These are phyloP conservation scores for Drosophila equinoxialis DNA, from an alignment of 1,140 invertebrate genomes.

Conservation along the genomic window DNA sequence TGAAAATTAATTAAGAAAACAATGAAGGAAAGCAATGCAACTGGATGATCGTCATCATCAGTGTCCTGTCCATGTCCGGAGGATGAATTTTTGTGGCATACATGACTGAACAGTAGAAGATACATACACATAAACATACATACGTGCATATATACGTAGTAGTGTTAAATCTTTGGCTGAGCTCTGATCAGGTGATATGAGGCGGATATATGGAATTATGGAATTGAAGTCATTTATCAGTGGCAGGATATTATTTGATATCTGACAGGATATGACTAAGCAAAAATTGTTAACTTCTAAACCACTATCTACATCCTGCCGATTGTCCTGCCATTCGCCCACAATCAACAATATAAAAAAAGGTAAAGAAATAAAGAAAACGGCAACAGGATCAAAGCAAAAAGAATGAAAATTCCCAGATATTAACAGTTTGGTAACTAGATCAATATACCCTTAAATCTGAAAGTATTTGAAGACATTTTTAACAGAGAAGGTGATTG, in stretches of 20 bases:
- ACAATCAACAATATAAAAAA: background rate
- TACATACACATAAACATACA: background rate
- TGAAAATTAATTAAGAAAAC: constrained; percentile 73
- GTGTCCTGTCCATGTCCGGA: constrained; percentile 39
- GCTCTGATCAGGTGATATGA: background rate
- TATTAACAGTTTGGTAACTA: constrained; percentile 5
- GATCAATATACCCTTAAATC: constrained; percentile 29
- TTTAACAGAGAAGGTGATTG: too few species aligned
- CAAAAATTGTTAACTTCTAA: constrained; percentile 40
- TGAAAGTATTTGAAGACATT: constrained; percentile 11
- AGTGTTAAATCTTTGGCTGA: background rate
- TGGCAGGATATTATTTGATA: constrained; percentile 37
- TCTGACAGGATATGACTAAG: constrained; percentile 64
- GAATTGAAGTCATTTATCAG: constrained; percentile 54
- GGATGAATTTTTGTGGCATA: constrained; percentile 60
- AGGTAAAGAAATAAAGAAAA: background rate
- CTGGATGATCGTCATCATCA: constrained; percentile 7
- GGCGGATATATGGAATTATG: background rate
- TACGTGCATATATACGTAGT: too few species aligned
- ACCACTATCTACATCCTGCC: constrained; percentile 32
- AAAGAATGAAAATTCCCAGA: background rate
- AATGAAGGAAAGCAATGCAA: constrained; percentile 17
- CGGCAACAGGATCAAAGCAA: background rate
- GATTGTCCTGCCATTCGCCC: constrained; percentile 8
- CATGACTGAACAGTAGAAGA: constrained; percentile 39